Percentiles rank a stretch among this genome's conserved stretches.
phyloP scores from a whole-genome alignment of 2,113 vertebrate species.

The Cranoglanis bouderius region DNA sequence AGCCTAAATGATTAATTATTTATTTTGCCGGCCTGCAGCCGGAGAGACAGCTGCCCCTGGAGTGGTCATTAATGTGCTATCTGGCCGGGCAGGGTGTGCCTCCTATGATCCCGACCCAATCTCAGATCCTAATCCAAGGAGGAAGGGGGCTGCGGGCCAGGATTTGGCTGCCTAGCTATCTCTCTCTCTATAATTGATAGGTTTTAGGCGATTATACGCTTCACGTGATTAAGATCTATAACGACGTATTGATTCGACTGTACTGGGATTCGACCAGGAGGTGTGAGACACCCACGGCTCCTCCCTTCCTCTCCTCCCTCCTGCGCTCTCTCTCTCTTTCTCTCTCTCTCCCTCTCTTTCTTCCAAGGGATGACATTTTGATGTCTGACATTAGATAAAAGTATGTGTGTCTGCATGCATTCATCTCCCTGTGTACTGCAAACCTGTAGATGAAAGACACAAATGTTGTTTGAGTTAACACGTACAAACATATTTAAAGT shows the following conservation, averaged over 20 bases:
- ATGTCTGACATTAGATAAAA: constrained; percentile 63
- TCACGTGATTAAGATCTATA: constrained; percentile 80
- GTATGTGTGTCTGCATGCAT: constrained; percentile 23
- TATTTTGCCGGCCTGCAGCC: constrained; percentile 73
- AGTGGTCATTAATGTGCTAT: constrained; percentile 80
- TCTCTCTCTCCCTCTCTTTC: constrained; percentile 12
- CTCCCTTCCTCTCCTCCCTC: constrained; percentile 19
- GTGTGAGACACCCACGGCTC: constrained; percentile 62
- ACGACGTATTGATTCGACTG: constrained; percentile 76
- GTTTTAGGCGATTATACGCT: constrained; percentile 77
- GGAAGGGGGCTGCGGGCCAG: constrained; percentile 78
- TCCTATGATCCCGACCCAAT: constrained; percentile 77
- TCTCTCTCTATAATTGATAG: constrained; percentile 79
- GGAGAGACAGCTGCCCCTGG: constrained; percentile 74
- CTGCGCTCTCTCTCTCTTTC: not conserved
- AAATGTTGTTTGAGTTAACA: constrained; percentile 49
- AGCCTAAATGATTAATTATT: constrained; percentile 79
- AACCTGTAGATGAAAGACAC: constrained; percentile 53
- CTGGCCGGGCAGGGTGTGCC: constrained; percentile 70
- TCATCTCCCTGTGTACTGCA: constrained; percentile 39
- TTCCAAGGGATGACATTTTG: constrained; percentile 61
- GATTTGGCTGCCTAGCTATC: constrained; percentile 75
- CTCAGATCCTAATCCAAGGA: constrained; percentile 81
- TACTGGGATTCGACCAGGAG: constrained; percentile 63
- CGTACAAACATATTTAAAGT: constrained; percentile 54